These are phyloP conservation scores for Halesus radiatus DNA, from an alignment of 1,140 invertebrate species.

Conservation along the genomic window DNA sequence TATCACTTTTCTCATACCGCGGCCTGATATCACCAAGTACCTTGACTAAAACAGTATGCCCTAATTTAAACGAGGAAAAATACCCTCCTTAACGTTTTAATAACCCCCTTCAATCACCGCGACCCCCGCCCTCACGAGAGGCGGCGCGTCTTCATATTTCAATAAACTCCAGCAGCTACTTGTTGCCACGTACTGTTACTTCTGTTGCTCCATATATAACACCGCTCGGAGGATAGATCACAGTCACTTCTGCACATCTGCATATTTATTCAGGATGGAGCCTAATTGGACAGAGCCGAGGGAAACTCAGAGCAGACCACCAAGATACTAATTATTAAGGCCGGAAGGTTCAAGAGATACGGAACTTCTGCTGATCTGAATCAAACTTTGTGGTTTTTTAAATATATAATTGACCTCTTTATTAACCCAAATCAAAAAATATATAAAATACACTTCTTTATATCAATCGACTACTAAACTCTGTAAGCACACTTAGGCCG, in stretches of 20 bases:
- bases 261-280: slow-evolving; percentile 32
- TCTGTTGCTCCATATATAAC: slow-evolving; percentile 10
- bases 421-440: too few relatives aligned
- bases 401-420: too few relatives aligned
- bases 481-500: too few relatives aligned
- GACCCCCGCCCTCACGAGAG: not conserved
- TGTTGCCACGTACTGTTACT: not conserved
- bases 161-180: not conserved
- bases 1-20: too few relatives aligned
- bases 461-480: too few relatives aligned
- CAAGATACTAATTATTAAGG: not conserved
- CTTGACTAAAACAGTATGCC: not conserved
- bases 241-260: slow-evolving; percentile 30
- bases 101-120: not conserved
- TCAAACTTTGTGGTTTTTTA: too few relatives aligned
- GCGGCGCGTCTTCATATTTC: slow-evolving; percentile 29
- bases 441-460: too few relatives aligned
- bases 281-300: slow-evolving; percentile 26
- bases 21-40: too few relatives aligned
- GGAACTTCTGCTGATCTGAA: too few relatives aligned
- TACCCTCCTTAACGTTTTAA: not conserved
- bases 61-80: not conserved
- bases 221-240: slow-evolving; percentile 27
- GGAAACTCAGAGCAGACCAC: not conserved
- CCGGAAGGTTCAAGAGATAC: too few relatives aligned